Evolutionary conservation across 2,888 invertebrate genomes (phyloP), one percentile per base, ranked within the genome.

Genomic region (Nemapogon koenigi): DNA sequence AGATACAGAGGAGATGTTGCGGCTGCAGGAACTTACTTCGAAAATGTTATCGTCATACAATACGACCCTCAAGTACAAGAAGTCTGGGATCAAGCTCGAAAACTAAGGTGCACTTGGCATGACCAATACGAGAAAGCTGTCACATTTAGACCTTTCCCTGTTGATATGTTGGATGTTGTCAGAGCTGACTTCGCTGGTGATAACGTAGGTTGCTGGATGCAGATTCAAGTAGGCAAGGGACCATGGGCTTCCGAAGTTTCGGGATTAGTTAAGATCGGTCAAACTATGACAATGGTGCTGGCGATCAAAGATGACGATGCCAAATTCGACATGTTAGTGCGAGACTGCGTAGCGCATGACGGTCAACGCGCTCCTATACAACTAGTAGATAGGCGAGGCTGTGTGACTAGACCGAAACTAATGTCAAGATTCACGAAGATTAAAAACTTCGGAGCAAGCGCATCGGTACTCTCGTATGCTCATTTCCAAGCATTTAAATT

Each of bases 151-250:
- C 94, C 95, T 0, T 95, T 95, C 85, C 94, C 94, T 1, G 95
- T 96, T 1, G 95, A 95, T 59, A 95, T 94, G 94, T 59, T 95
- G 38, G 94, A 95, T 62, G 94, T 95, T 3, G 94, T 95, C n/a
- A 78, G 94, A 37, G 94, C 95, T 2, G 94, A 95, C 54, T 96
- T 96, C 49, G 94, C 94, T 41, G 95, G 95, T 1, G 95, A 96
- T 54, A 96, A 96, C 56, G 94, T 95, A 2, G 94, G 94, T 13
- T 95, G 95, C 70, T 96, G 95, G 95, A 95, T 96, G 95, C 94
- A 95, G 61, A 95, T 96, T 48, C 95, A 96, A 80, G 93, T 94
- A 3, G 94, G 94, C 27, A 94, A 93, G 60, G 94, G 94, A 15
- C 95, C 95, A 0, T 96, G 95, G 94, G 94, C 95, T 7, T 93